Conservation (phyloP, 2,888 invertebrate species). For the Drosophila picticornis region DNA sequence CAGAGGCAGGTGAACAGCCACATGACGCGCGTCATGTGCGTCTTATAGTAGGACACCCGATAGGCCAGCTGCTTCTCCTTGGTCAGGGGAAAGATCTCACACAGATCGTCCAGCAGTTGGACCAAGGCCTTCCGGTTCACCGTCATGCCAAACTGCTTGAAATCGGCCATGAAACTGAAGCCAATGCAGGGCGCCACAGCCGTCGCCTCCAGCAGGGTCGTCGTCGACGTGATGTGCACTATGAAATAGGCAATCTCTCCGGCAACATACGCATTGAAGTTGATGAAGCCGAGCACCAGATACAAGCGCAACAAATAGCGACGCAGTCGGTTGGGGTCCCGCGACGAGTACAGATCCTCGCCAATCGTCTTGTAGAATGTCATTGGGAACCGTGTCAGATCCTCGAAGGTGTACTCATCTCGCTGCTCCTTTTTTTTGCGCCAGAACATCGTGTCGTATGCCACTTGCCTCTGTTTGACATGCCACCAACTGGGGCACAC, state of each 20-base stretch:
- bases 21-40: slow-evolving; percentile 66
- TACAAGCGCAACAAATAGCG: slow-evolving; percentile 61
- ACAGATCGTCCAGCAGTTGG: slow-evolving; percentile 63
- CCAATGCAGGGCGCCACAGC: slow-evolving; percentile 79
- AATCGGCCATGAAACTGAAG: slow-evolving; percentile 72
- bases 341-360: slow-evolving; percentile 72
- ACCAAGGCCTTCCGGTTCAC: slow-evolving; percentile 50
- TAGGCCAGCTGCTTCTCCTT: slow-evolving; percentile 50
- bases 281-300: slow-evolving; percentile 64
- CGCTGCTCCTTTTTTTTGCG: slow-evolving; percentile 36
- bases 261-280: slow-evolving; percentile 71
- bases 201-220: slow-evolving; percentile 78
- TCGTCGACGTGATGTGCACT: slow-evolving; percentile 66
- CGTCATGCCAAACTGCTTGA: slow-evolving; percentile 73
- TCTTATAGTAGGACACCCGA: slow-evolving; percentile 51
- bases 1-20: slow-evolving; percentile 67
- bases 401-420: slow-evolving; percentile 57
- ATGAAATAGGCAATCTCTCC: slow-evolving; percentile 77
- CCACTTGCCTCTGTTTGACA: neutral
- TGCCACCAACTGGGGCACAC: neutral
- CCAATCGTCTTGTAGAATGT: slow-evolving; percentile 78
- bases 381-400: slow-evolving; percentile 69
- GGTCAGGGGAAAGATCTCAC: slow-evolving; percentile 65
- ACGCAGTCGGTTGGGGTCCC: slow-evolving; percentile 53
- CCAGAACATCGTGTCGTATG: slow-evolving; percentile 44